phyloP scores from a whole-genome alignment of 2,797 vertebrate species.

The Aulostomus chinensis region DNA sequence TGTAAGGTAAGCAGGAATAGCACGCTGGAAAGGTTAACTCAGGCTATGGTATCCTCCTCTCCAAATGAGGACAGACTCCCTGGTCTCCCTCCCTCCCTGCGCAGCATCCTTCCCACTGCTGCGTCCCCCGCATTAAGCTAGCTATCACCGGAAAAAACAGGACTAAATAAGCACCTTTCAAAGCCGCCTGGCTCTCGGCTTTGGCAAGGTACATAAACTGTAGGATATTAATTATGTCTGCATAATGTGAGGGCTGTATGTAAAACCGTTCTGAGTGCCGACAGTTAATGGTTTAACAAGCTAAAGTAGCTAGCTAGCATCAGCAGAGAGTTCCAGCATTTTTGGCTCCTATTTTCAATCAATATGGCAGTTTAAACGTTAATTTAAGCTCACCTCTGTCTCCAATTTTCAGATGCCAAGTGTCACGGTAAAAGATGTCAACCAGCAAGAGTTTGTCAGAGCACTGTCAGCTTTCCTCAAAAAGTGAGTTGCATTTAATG shows the following conservation, averaged over 20 bases:
- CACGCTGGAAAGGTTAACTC: constrained; percentile 28
- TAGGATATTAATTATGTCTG: not conserved
- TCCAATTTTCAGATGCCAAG: constrained; percentile 78
- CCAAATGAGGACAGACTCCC: constrained; percentile 31
- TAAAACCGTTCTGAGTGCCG: not conserved
- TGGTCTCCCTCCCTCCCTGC: constrained; percentile 14
- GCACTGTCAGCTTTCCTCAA: constrained; percentile 88
- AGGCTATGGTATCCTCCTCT: constrained; percentile 32
- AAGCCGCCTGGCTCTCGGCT: constrained; percentile 2
- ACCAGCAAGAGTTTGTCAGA: constrained; percentile 92
- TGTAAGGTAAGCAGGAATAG: not conserved
- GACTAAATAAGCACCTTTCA: constrained; percentile 4
- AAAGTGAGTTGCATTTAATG: constrained; percentile 73
- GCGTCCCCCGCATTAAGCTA: constrained; percentile 29
- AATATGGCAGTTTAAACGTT: not conserved
- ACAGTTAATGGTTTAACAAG: too few relatives aligned
- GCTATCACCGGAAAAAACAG: constrained; percentile 21
- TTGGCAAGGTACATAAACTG: constrained; percentile 6
- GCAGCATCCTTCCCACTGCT: constrained; percentile 43
- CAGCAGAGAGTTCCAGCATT: too few relatives aligned
- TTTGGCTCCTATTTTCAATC: not conserved
- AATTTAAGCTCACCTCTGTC: constrained; percentile 24
- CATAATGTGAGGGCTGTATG: not conserved
- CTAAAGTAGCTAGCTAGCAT: constrained; percentile 13
- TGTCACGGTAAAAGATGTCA: constrained; percentile 90